A percentile compares a stretch with the other conserved stretches of the same genome.
Conservation (phyloP, 2,113 vertebrate genomes). For the Spea bombifrons region DNA sequence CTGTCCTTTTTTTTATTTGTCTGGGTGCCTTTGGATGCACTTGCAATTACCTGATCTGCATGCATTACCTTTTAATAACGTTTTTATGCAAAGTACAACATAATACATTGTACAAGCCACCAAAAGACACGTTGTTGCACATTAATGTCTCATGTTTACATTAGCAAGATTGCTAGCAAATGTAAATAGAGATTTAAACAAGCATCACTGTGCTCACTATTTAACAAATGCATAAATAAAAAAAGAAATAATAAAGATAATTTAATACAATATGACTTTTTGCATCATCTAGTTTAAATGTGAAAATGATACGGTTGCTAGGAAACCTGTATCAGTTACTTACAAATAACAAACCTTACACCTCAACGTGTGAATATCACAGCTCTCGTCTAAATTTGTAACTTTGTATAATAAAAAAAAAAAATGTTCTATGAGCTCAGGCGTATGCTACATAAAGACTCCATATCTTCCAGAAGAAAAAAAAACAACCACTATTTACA, state of each 20-base stretch:
- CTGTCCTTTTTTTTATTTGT: no score
- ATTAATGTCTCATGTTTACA: no score
- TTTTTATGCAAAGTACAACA: no score
- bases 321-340: constrained; percentile 13
- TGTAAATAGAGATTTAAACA: no score
- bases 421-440: neutral
- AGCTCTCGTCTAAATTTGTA: constrained; percentile 38
- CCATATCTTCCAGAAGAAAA: neutral
- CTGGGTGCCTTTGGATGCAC: no score
- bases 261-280: neutral
- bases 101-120: no score
- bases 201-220: no score
- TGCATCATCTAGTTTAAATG: neutral
- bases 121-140: no score
- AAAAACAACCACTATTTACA: neutral
- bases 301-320: constrained; percentile 41
- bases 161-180: no score
- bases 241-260: neutral
- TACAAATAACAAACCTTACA: constrained; percentile 32
- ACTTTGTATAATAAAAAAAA: constrained; percentile 21
- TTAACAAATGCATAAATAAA: no score
- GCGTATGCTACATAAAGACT: neutral
- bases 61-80: no score
- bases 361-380: constrained; percentile 42
- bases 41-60: neutral